Base-by-base conservation (phyloP, 2,888 invertebrate species). In the Agonopterix arenella region DNA sequence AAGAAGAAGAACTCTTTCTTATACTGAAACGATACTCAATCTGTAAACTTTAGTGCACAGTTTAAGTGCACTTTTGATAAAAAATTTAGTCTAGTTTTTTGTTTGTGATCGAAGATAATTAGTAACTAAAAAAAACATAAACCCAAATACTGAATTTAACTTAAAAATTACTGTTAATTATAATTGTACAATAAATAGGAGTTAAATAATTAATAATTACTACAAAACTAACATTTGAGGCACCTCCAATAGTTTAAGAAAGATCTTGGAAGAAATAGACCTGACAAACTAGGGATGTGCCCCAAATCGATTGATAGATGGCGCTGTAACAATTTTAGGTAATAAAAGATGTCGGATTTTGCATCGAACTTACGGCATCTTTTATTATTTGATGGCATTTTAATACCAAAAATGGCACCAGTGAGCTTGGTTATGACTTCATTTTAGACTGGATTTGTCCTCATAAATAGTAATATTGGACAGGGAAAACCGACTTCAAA, bases 341-440 rank as follows among this genome's bases (percentile, higher is more conserved):
- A 36, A 16, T 53, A 47, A 47, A 45, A 47, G 46, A 50, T 50
- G 48, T 44, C 44, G 46, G 45, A 48, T 44, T 44, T 9, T 11
- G 9, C 8, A 5, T 13, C 40, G 11, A 40, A 43, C 46, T 48
- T 48, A 48, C 38, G 48, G 46, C 53, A 52, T 50, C 53, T 55
- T 51, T 49, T n/a, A 53, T 49, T n/a, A 53, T 45, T n/a, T 49
- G 49, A 72, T 73, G 72, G 72, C 73, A 54, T 56, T 54, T 4
- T 42, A 38, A 51, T 51, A 61, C 57, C 64, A 64, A 59, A 18
- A 60, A 76, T 76, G 75, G 75, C 75, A 62, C 61, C 70, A 69
- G 64, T 71, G 73, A 66, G 66, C 68, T 54, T 54, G 45, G 57
- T 36, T 43, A 28, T 7, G 28, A 28, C 28, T 28, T 28, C 4